Percentiles rank a stretch among this genome's conserved stretches.
phyloP scores from a whole-genome alignment of 2,113 vertebrate genomes.

The Pithys albifrons region DNA sequence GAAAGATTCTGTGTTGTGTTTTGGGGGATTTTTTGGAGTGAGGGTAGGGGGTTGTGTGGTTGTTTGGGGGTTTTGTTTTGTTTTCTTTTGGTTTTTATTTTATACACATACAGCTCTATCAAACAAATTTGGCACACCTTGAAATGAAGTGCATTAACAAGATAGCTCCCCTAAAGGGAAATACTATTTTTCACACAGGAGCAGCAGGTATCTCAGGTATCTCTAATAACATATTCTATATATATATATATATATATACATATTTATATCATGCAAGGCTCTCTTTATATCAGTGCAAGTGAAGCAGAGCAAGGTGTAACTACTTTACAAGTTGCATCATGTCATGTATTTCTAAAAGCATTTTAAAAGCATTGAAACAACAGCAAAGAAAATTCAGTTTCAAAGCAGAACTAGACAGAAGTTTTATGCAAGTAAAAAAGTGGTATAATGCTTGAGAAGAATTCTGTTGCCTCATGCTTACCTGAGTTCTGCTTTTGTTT shows the following conservation, averaged over 20 bases:
- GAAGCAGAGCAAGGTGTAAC: neutral
- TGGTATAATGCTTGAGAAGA: neutral
- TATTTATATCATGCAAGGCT: neutral
- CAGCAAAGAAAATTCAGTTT: neutral
- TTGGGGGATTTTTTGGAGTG: neutral
- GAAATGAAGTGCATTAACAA: neutral
- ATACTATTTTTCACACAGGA: neutral
- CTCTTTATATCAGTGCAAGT: neutral
- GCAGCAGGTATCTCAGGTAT: neutral
- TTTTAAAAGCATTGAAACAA: neutral
- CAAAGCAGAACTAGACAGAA: neutral
- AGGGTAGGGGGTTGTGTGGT: too few species aligned
- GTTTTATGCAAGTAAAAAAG: neutral
- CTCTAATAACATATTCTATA: neutral
- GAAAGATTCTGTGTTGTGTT: neutral
- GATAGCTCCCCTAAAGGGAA: neutral
- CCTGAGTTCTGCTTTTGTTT: neutral
- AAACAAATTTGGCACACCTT: neutral
- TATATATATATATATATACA: accelerated
- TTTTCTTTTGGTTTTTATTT: neutral
- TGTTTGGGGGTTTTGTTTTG: neutral
- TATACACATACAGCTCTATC: neutral
- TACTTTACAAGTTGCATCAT: neutral
- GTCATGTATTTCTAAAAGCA: neutral
- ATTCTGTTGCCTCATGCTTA: neutral